Evolutionary conservation across 2,113 vertebrate species (phyloP).

Genomic region (Hippocampus comes): DNA sequence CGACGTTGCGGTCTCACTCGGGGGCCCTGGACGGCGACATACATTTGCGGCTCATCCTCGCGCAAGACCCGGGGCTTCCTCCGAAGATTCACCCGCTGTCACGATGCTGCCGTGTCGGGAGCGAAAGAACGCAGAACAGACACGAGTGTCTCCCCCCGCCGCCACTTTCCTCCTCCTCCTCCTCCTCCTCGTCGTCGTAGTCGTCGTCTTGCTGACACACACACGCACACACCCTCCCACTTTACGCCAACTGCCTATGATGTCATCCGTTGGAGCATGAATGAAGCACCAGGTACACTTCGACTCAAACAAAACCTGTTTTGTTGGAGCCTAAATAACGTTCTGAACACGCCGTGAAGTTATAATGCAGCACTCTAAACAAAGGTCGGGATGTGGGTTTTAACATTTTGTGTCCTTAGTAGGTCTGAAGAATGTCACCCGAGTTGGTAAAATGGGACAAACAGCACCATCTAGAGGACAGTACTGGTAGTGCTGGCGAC

Average conservation of each 20-base stretch:
- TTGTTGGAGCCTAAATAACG: slow-evolving; percentile 7
- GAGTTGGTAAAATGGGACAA: background rate
- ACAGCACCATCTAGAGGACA: background rate
- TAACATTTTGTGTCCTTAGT: background rate
- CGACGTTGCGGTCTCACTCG: slow-evolving; percentile 67
- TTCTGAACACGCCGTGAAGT: background rate
- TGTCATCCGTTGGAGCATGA: slow-evolving; percentile 63
- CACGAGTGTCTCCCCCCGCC: slow-evolving; percentile 14
- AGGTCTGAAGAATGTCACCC: background rate
- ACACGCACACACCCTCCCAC: slow-evolving; percentile 33
- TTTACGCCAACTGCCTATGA: slow-evolving; percentile 72
- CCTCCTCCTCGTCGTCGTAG: slow-evolving; percentile 32
- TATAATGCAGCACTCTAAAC: background rate
- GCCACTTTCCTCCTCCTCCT: slow-evolving; percentile 13
- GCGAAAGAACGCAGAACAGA: slow-evolving; percentile 3
- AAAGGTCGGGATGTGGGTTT: background rate
- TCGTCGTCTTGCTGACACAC: slow-evolving; percentile 24
- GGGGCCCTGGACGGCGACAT: slow-evolving; percentile 76
- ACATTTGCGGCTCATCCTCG: slow-evolving; percentile 73
- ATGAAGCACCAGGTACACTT: background rate
- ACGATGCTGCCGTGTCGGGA: background rate
- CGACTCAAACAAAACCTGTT: slow-evolving; percentile 16
- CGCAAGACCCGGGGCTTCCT: slow-evolving; percentile 32
- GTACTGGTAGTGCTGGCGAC: background rate
- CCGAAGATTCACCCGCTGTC: slow-evolving; percentile 5